Evolutionary conservation across 1,140 invertebrate species (phyloP).

Genomic region (Drosophila seguyi): DNA sequence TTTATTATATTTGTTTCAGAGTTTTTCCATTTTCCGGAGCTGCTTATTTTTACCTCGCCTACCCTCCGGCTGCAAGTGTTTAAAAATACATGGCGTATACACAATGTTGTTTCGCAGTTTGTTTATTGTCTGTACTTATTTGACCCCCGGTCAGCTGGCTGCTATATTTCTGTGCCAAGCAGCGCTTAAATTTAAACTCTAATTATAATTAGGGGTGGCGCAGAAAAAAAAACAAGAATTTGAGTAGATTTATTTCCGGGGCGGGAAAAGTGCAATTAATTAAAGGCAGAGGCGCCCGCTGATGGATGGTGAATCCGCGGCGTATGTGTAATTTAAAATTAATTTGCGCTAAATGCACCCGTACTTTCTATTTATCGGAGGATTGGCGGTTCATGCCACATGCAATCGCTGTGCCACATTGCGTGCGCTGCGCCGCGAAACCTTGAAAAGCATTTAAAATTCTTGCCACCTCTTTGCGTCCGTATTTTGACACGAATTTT

Average conservation of each 20-base stretch:
- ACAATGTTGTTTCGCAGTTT: constrained; percentile 25
- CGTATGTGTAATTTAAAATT: constrained; percentile 52
- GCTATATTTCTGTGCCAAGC: constrained; percentile 15
- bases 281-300: constrained; percentile 11
- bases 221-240: not conserved
- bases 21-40: not conserved
- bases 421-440: constrained; percentile 48
- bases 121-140: constrained; percentile 30
- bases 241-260: constrained; percentile 9
- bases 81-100: constrained; percentile 47
- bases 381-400: constrained; percentile 14
- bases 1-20: constrained; percentile 18
- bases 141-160: constrained; percentile 16
- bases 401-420: constrained; percentile 63
- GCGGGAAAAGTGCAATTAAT: constrained; percentile 44
- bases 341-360: constrained; percentile 47
- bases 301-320: constrained; percentile 25
- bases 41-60: constrained; percentile 5
- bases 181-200: constrained; percentile 28
- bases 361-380: not conserved
- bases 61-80: not conserved
- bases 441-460: constrained; percentile 80
- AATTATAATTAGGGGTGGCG: constrained; percentile 45
- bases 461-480: constrained; percentile 47
- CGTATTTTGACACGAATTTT: constrained; percentile 80